phyloP scores from a whole-genome alignment of 2,113 vertebrate genomes.

The Hiodon tergisus region DNA sequence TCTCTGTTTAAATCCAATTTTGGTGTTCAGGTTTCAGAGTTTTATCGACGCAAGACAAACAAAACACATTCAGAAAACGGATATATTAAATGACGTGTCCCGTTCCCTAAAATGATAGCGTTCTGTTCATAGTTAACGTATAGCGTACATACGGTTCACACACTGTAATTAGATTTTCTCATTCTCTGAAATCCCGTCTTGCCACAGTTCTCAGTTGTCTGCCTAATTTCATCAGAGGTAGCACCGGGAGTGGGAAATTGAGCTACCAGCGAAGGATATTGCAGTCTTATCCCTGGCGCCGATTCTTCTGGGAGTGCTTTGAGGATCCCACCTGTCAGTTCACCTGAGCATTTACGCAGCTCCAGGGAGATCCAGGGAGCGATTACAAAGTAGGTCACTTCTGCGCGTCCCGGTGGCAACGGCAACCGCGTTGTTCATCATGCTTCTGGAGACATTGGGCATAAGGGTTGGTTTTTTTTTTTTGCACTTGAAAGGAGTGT shows the following conservation, averaged over 20 bases:
- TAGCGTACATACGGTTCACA: background rate
- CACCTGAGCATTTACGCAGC: background rate
- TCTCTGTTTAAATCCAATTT: background rate
- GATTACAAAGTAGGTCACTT: slow-evolving; percentile 47
- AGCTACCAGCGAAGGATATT: background rate
- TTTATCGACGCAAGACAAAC: background rate
- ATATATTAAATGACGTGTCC: background rate
- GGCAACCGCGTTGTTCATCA: slow-evolving; percentile 26
- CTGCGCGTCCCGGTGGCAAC: slow-evolving; percentile 33
- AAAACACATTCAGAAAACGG: background rate
- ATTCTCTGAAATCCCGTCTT: background rate
- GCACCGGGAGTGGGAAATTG: too few relatives aligned
- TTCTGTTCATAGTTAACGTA: background rate
- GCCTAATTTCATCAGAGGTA: background rate
- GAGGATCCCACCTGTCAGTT: slow-evolving; percentile 6
- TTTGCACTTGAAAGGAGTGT: background rate
- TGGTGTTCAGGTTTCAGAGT: too few relatives aligned
- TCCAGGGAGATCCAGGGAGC: background rate
- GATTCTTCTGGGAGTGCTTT: background rate
- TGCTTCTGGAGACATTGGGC: slow-evolving; percentile 11
- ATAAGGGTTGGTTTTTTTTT: slow-evolving; percentile 12
- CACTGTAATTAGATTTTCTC: background rate
- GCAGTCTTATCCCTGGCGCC: background rate
- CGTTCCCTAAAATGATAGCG: background rate
- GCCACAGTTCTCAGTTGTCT: background rate